Evolutionary conservation across 2,888 invertebrate species (phyloP).

Genomic region (Dasypolia templi): DNA sequence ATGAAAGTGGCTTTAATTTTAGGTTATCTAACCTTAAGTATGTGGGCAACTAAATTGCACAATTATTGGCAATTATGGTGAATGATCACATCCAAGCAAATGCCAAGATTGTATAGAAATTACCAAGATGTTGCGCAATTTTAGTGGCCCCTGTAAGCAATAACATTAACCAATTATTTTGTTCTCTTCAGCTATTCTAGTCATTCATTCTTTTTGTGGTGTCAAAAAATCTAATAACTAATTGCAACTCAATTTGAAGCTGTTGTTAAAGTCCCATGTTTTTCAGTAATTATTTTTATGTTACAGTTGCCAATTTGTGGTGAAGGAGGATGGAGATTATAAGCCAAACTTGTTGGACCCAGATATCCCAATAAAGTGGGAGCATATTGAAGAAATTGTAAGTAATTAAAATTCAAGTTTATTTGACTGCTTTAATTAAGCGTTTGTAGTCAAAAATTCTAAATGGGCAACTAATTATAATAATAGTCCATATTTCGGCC

Average conservation of each 20-base stretch:
- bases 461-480: not conserved
- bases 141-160: not conserved
- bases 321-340: constrained; percentile 95
- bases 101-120: not conserved
- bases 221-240: not conserved
- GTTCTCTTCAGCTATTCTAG: not conserved
- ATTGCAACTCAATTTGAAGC: not conserved
- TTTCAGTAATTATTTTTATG: constrained; percentile 1
- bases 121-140: not conserved
- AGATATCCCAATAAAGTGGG: constrained; percentile 97
- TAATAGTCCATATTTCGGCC: too few species aligned
- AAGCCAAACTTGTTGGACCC: constrained; percentile 94
- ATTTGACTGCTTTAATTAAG: not conserved
- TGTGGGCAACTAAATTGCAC: not conserved
- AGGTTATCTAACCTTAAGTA: constrained; percentile 30
- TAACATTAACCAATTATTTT: not conserved
- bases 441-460: too few species aligned
- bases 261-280: not conserved
- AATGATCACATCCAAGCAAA: not conserved
- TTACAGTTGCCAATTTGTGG: constrained; percentile 98
- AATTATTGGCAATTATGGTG: not conserved
- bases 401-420: constrained; percentile 74
- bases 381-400: constrained; percentile 97
- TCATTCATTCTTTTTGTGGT: not conserved
- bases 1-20: constrained; percentile 12